phyloP scores from a whole-genome alignment of 2,888 invertebrate genomes.

The Dynastes tityus region DNA sequence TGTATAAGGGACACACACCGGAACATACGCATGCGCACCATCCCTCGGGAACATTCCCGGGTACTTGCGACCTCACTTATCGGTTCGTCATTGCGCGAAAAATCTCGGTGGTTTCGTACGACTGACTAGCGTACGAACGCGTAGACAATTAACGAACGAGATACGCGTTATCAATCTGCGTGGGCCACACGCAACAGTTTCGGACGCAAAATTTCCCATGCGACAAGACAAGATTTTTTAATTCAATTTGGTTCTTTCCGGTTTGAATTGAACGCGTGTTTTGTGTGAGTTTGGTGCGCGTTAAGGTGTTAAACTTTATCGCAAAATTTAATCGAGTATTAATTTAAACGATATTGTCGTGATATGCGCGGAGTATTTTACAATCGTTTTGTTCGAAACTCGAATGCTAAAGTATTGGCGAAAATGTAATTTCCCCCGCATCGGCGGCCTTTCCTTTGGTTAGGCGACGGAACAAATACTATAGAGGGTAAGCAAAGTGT shows the following conservation, averaged over 20 bases:
- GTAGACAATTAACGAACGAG: slow-evolving; percentile 28
- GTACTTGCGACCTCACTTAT: slow-evolving; percentile 59
- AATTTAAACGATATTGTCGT: slow-evolving; percentile 1
- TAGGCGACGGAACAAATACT: slow-evolving; percentile 28
- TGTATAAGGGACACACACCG: slow-evolving; percentile 25
- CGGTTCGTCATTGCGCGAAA: slow-evolving; percentile 54
- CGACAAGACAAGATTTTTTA: not conserved
- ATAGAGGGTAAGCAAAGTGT: slow-evolving; percentile 23
- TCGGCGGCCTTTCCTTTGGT: slow-evolving; percentile 35
- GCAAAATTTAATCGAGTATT: slow-evolving; percentile 1
- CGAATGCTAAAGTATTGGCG: not conserved
- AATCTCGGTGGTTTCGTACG: slow-evolving; percentile 49
- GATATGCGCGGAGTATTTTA: slow-evolving; percentile 6
- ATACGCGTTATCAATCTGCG: slow-evolving; percentile 29
- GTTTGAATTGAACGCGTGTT: not conserved
- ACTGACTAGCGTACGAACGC: slow-evolving; percentile 3
- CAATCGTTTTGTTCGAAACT: not conserved
- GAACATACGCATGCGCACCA: slow-evolving; percentile 56
- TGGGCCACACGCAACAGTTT: slow-evolving; percentile 1
- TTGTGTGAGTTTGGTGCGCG: slow-evolving; percentile 18
- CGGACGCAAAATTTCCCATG: not conserved
- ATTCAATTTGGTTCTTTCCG: not conserved
- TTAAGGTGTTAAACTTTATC: slow-evolving; percentile 7
- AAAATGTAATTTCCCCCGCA: slow-evolving; percentile 23
- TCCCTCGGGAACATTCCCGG: slow-evolving; percentile 61